phyloP scores from a whole-genome alignment of 2,888 invertebrate genomes.

The Epinotia ramella region DNA sequence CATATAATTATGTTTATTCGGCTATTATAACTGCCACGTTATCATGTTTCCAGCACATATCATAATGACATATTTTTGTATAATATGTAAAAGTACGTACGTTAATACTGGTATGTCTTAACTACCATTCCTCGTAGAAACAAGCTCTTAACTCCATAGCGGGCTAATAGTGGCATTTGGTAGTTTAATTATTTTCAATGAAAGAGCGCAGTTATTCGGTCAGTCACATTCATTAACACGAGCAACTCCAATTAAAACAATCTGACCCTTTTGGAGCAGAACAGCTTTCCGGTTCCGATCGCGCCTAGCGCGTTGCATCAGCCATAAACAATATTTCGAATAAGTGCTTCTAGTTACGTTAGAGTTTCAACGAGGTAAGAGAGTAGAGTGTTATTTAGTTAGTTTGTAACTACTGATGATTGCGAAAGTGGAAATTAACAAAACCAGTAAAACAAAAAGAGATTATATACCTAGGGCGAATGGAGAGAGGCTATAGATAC shows the following conservation, averaged over 20 bases:
- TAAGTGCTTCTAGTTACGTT: slow-evolving; percentile 25
- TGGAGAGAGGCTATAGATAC: no score
- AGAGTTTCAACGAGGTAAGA: neutral
- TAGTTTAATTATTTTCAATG: slow-evolving; percentile 51
- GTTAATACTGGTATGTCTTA: no score
- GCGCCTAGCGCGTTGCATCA: slow-evolving; percentile 12
- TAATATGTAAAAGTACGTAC: no score
- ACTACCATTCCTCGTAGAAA: neutral
- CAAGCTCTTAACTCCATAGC: neutral
- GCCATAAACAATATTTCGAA: slow-evolving; percentile 32
- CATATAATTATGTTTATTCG: slow-evolving; percentile 34
- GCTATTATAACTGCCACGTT: slow-evolving; percentile 15
- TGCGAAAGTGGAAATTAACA: neutral
- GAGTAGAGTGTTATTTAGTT: neutral
- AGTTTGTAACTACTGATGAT: no score
- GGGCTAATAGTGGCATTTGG: slow-evolving; percentile 26
- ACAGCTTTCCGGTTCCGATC: slow-evolving; percentile 36
- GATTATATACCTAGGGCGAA: no score
- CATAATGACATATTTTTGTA: slow-evolving; percentile 1
- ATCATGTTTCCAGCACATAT: slow-evolving; percentile 7
- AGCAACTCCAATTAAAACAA: slow-evolving; percentile 51
- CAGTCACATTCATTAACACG: slow-evolving; percentile 65
- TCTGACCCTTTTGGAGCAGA: slow-evolving; percentile 43
- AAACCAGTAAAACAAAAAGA: no score
- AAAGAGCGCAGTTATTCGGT: slow-evolving; percentile 58